Conservation (phyloP, 1,140 invertebrate species). For the Yoshiicerus persimilis region DNA sequence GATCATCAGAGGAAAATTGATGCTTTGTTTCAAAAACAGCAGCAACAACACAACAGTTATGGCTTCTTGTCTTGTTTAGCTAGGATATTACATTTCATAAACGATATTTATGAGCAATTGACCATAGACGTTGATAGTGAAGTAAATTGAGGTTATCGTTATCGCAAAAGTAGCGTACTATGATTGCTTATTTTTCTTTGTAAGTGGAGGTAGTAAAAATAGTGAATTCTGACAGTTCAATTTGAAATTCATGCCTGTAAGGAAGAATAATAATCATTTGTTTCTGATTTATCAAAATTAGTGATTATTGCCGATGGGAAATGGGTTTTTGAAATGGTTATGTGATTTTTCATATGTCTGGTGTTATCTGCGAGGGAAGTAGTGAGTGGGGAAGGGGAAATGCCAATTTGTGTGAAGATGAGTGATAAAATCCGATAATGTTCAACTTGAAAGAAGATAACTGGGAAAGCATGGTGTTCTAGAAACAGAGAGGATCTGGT, state of each 20-base stretch:
- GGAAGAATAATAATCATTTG: not conserved
- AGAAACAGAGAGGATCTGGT: not conserved
- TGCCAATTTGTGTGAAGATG: constrained; percentile 8
- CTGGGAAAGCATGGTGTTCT: not conserved
- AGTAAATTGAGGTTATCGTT: not conserved
- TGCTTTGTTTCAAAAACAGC: not conserved
- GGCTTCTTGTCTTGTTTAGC: not conserved
- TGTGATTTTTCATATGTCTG: not conserved
- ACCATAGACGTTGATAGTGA: not conserved
- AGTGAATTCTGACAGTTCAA: not conserved
- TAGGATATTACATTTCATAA: not conserved
- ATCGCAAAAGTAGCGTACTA: not conserved
- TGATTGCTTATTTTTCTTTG: not conserved
- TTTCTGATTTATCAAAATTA: constrained; percentile 18
- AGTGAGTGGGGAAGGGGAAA: not conserved
- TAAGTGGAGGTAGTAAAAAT: not conserved
- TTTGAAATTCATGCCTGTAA: not conserved
- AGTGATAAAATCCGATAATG: constrained; percentile 20
- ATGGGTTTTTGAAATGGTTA: not conserved
- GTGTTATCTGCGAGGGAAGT: not conserved
- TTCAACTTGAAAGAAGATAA: constrained; percentile 11
- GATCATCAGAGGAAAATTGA: not conserved
- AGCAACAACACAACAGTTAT: not conserved
- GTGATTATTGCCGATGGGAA: not conserved
- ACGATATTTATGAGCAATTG: not conserved